Conservation (phyloP, 2,888 invertebrate genomes). For the Melolontha melolontha region DNA sequence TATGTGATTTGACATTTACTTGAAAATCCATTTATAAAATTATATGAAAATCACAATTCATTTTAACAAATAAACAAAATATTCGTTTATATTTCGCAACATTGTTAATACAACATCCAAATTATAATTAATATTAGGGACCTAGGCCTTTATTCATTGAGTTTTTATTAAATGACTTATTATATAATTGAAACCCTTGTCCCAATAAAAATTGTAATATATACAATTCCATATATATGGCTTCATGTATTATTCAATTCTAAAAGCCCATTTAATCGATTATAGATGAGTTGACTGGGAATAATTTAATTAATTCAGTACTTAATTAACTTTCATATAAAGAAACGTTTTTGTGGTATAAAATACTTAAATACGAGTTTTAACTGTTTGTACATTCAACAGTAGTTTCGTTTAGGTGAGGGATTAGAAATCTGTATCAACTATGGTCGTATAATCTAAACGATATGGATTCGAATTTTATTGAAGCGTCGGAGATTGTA, state of each 20-base stretch:
- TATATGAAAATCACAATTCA: too few relatives aligned
- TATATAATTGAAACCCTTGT: conserved; percentile 14
- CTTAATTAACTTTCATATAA: conserved; percentile 31
- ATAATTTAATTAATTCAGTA: conserved; percentile 37
- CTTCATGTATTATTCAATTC: conserved; percentile 36
- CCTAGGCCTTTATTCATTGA: not conserved
- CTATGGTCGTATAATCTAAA: conserved; percentile 7
- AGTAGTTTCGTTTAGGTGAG: not conserved
- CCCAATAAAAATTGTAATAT: conserved; percentile 25
- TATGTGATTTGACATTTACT: too few relatives aligned
- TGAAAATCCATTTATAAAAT: too few relatives aligned
- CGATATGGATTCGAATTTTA: conserved; percentile 2
- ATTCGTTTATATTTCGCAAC: too few relatives aligned
- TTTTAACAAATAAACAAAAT: too few relatives aligned
- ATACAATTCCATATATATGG: conserved; percentile 21
- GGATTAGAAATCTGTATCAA: too few relatives aligned
- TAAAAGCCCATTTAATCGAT: conserved; percentile 24
- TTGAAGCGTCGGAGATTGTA: conserved; percentile 8
- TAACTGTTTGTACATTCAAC: not conserved
- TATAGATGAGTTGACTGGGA: conserved; percentile 23
- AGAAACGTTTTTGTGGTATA: not conserved
- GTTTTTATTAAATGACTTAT: conserved; percentile 4
- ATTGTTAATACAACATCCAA: too few relatives aligned
- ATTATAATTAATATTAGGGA: too few relatives aligned
- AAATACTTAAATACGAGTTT: not conserved